A percentile compares a stretch with the other conserved stretches of the same genome.
These are phyloP conservation scores for Actinia tenebrosa DNA, from an alignment of 64 coral and sea anemone species.

Conservation along the genomic window DNA sequence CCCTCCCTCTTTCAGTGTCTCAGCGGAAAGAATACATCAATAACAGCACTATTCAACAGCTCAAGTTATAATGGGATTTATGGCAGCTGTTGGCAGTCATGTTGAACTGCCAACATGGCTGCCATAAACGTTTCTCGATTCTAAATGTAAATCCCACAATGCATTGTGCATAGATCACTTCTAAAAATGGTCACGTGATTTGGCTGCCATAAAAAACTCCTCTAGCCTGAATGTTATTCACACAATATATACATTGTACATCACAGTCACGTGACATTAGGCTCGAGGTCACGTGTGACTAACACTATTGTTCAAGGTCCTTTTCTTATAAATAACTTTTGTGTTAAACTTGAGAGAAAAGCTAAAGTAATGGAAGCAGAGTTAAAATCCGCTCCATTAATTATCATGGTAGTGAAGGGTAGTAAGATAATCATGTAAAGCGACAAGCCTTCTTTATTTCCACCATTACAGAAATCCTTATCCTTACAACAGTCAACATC, in stretches of 20 bases:
- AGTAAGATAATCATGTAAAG: not conserved
- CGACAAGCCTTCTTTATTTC: not conserved
- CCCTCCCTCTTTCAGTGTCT: not conserved
- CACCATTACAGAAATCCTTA: not conserved
- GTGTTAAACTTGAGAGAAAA: not conserved
- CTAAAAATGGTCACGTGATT: not conserved
- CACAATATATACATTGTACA: not conserved
- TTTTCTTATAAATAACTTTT: not conserved
- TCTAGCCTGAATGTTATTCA: not conserved
- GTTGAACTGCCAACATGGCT: too few species aligned
- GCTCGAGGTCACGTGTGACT: too few species aligned
- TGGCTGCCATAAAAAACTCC: too few species aligned
- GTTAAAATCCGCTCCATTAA: too few species aligned
- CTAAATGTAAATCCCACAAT: not conserved
- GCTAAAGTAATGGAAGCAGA: not conserved
- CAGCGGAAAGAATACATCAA: not conserved
- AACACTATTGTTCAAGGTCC: too few species aligned
- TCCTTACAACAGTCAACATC: not conserved
- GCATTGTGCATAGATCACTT: not conserved
- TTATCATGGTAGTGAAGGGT: not conserved
- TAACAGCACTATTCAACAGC: too few species aligned
- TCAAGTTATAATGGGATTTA: too few species aligned
- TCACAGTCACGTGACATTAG: not conserved
- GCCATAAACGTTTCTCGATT: too few species aligned
- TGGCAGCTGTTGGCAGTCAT: too few species aligned